phyloP scores from a whole-genome alignment of 2,113 vertebrate species.

The Nycticebus coucang region DNA sequence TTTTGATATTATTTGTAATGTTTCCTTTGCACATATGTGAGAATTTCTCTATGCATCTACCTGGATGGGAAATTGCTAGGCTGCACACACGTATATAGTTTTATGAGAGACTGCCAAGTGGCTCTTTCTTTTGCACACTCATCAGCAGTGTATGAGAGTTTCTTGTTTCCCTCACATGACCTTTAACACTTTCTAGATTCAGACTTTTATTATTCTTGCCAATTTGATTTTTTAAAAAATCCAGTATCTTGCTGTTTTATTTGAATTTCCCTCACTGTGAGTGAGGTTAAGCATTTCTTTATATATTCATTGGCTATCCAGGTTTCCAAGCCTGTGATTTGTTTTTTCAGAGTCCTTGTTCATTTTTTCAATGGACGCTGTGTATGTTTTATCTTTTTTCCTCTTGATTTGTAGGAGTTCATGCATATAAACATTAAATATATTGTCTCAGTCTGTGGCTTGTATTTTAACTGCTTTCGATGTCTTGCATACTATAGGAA shows the following conservation, averaged over 20 bases:
- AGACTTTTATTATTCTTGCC: constrained; percentile 55
- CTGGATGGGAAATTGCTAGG: constrained; percentile 29
- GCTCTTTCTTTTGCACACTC: constrained; percentile 36
- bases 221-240: neutral
- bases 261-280: constrained; percentile 64
- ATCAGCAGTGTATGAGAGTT: neutral
- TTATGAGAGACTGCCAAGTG: constrained; percentile 51
- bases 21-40: constrained; percentile 39
- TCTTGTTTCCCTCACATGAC: constrained; percentile 43
- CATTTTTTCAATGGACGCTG: constrained; percentile 31
- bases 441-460: constrained; percentile 18
- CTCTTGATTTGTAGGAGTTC: constrained; percentile 27
- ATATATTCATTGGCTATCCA: constrained; percentile 51
- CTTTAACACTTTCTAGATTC: constrained; percentile 39
- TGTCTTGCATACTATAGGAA: constrained; percentile 5
- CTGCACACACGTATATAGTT: constrained; percentile 44
- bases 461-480: constrained; percentile 37
- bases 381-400: neutral
- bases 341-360: neutral
- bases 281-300: constrained; percentile 31
- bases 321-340: constrained; percentile 55
- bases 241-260: constrained; percentile 53
- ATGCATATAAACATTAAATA: neutral
- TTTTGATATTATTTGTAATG: constrained; percentile 38
- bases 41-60: constrained; percentile 46